Evolutionary conservation across 2,888 invertebrate genomes (phyloP).

Genomic region (Lottia scabra): DNA sequence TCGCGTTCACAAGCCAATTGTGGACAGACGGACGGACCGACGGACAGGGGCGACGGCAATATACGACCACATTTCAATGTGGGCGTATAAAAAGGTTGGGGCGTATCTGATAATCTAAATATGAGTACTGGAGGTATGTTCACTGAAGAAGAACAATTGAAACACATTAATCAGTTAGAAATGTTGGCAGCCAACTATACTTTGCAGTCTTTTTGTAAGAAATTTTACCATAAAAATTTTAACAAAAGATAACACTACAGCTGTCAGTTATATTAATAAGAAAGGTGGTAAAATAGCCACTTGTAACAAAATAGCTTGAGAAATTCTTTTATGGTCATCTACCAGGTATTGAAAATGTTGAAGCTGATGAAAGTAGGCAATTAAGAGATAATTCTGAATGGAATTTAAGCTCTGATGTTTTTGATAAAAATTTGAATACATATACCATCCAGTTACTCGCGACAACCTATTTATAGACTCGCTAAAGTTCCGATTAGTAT

Average conservation of each 20-base stretch:
- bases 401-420: conserved; percentile 10
- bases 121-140: not conserved
- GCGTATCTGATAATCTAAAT: not conserved
- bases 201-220: not conserved
- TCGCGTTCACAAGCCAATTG: too few relatives aligned
- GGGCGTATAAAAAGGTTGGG: too few relatives aligned
- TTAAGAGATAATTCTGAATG: conserved; percentile 11
- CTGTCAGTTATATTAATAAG: not conserved
- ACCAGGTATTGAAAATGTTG: conserved; percentile 10
- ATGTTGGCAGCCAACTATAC: not conserved
- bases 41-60: too few relatives aligned
- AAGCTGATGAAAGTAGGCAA: conserved; percentile 13
- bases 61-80: too few relatives aligned
- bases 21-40: too few relatives aligned
- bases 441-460: too few relatives aligned
- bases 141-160: not conserved
- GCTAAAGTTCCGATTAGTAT: too few relatives aligned
- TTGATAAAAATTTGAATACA: too few relatives aligned
- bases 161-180: conserved; percentile 14
- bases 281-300: conserved; percentile 6
- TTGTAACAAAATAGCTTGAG: conserved; percentile 2
- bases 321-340: conserved; percentile 17
- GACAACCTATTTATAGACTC: too few relatives aligned
- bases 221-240: not conserved
- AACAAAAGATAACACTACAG: conserved; percentile 7